Evolutionary conservation across 2,888 invertebrate genomes (phyloP).

Genomic region (Cecidostiba fungosa): DNA sequence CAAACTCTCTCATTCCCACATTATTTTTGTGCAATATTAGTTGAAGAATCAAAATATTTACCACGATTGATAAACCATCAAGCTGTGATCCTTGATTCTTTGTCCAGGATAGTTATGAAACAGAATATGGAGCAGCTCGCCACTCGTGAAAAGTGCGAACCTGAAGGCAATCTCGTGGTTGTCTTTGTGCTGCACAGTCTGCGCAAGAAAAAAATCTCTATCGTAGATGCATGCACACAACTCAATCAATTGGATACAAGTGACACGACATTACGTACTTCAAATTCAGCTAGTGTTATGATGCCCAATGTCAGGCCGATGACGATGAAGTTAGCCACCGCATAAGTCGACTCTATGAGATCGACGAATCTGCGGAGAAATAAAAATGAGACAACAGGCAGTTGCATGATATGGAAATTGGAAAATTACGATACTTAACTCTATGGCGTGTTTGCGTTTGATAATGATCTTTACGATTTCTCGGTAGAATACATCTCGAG

Average conservation of each 20-base stretch:
- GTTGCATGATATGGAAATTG: not conserved
- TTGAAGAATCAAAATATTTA: not conserved
- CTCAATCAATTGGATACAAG: not conserved
- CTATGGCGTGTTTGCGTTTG: conserved; percentile 36
- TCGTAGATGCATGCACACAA: not conserved
- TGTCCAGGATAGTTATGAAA: conserved; percentile 50
- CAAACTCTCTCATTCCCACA: no score
- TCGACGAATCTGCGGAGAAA: conserved; percentile 7
- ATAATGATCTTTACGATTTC: not conserved
- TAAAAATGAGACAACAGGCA: not conserved
- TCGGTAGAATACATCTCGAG: not conserved
- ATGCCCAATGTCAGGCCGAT: conserved; percentile 12
- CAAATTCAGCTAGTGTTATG: conserved; percentile 36
- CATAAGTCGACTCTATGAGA: conserved; percentile 16
- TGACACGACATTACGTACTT: not conserved
- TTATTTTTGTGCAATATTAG: not conserved
- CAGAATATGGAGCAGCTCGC: conserved; percentile 29
- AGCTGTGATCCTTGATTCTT: conserved; percentile 43
- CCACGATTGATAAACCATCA: conserved; percentile 28
- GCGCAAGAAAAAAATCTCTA: not conserved
- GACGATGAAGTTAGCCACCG: not conserved
- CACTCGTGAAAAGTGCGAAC: not conserved
- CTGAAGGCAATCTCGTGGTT: not conserved
- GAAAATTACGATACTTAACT: conserved; percentile 35
- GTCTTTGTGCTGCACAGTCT: conserved; percentile 5